Conservation (phyloP, 2,797 vertebrate genomes). For the Pogoniulus pusillus region DNA sequence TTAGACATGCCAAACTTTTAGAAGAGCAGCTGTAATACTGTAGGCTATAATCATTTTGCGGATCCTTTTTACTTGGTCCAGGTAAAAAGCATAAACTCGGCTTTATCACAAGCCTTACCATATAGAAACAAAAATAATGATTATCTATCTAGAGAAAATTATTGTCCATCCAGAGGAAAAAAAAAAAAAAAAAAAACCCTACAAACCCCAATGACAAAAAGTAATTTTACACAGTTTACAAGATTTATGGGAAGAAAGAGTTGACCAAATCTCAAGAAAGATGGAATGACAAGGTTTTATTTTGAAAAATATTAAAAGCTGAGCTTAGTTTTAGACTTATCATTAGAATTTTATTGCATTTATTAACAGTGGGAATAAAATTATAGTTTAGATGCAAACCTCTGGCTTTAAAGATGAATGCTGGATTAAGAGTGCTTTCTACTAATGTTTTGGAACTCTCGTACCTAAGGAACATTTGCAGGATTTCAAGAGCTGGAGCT, state of each 20-base stretch:
- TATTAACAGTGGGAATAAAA: not conserved
- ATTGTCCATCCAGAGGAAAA: not conserved
- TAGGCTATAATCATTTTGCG: not conserved
- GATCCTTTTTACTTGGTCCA: not conserved
- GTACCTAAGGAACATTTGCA: not conserved
- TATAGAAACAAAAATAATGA: not conserved
- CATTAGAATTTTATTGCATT: not conserved
- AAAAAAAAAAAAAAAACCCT: not conserved
- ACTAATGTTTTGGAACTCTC: not conserved
- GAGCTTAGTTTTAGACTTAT: not conserved
- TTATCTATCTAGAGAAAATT: too few species aligned
- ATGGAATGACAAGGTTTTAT: not conserved
- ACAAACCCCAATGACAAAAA: not conserved
- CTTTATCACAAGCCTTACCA: not conserved
- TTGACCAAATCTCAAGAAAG: not conserved
- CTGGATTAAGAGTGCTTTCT: not conserved
- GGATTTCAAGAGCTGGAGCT: not conserved
- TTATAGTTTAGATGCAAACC: not conserved
- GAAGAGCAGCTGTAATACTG: not conserved
- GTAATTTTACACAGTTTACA: not conserved
- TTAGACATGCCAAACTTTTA: not conserved
- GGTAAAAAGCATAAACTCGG: not conserved
- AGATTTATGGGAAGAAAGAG: not conserved
- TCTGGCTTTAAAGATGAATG: not conserved
- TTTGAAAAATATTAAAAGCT: not conserved